A percentile compares a stretch with the other conserved stretches of the same genome.
Evolutionary conservation across 2,888 invertebrate genomes (phyloP).

Genomic region (Nephrotoma appendiculata): DNA sequence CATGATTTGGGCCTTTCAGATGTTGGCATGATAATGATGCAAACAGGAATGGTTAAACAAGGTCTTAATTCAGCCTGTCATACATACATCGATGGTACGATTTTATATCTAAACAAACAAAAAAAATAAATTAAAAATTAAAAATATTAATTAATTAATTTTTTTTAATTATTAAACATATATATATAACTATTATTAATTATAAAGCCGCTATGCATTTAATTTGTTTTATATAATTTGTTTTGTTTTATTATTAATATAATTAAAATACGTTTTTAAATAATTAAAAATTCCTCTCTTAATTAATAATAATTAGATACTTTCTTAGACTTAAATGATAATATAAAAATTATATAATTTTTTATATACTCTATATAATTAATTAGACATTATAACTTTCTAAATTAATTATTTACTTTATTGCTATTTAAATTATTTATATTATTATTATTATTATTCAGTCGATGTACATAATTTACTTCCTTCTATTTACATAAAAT

Average conservation of each 20-base stretch:
- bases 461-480: background rate
- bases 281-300: background rate
- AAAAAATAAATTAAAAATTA: constrained; percentile 1
- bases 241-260: background rate
- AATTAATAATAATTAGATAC: background rate
- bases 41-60: constrained; percentile 91
- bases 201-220: constrained; percentile 5
- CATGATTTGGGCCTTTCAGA: constrained; percentile 42
- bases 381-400: background rate
- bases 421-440: background rate
- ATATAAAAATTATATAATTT: background rate
- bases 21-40: constrained; percentile 96
- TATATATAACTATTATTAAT: background rate
- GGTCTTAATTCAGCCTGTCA: constrained; percentile 60
- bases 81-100: constrained; percentile 71
- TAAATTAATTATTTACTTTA: background rate
- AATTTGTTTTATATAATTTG: background rate
- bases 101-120: constrained; percentile 15
- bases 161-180: constrained; percentile 3
- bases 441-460: background rate
- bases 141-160: background rate
- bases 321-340: background rate
- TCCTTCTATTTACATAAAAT: background rate
- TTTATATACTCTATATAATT: background rate
- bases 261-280: background rate